Conservation (phyloP, 2,797 vertebrate genomes). For the Craterocephalus amniculus region DNA sequence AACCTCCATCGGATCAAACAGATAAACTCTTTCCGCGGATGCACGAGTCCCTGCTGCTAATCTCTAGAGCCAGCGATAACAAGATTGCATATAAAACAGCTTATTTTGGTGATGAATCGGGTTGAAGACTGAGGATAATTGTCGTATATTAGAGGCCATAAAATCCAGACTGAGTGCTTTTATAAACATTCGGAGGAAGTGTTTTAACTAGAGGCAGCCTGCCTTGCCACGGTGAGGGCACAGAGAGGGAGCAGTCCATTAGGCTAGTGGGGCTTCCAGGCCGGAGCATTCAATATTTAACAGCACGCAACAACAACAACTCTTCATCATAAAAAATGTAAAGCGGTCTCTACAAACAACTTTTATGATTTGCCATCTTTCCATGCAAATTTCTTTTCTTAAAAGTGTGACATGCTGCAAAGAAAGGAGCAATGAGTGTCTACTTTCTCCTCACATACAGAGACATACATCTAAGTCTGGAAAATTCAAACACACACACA, state of each 20-base stretch:
- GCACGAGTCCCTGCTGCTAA: conserved; percentile 52
- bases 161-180: conserved; percentile 73
- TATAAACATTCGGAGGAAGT: conserved; percentile 77
- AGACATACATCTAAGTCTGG: conserved; percentile 38
- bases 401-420: conserved; percentile 13
- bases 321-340: background rate
- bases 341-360: background rate
- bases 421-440: conserved; percentile 21
- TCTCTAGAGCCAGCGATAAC: conserved; percentile 51
- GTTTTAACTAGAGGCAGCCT: conserved; percentile 74
- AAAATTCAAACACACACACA: conserved; percentile 12
- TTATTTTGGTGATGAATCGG: conserved; percentile 55
- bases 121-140: conserved; percentile 66
- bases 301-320: conserved; percentile 29
- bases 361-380: background rate
- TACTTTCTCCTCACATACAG: conserved; percentile 22
- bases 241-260: conserved; percentile 61
- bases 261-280: conserved; percentile 32
- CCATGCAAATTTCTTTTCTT: background rate
- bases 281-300: conserved; percentile 55
- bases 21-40: conserved; percentile 41
- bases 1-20: conserved; percentile 53
- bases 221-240: conserved; percentile 60
- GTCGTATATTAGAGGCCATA: conserved; percentile 70
- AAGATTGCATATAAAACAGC: conserved; percentile 38